These are phyloP conservation scores for Bombus waltoni DNA, from an alignment of 1,140 invertebrate species.

Conservation along the genomic window DNA sequence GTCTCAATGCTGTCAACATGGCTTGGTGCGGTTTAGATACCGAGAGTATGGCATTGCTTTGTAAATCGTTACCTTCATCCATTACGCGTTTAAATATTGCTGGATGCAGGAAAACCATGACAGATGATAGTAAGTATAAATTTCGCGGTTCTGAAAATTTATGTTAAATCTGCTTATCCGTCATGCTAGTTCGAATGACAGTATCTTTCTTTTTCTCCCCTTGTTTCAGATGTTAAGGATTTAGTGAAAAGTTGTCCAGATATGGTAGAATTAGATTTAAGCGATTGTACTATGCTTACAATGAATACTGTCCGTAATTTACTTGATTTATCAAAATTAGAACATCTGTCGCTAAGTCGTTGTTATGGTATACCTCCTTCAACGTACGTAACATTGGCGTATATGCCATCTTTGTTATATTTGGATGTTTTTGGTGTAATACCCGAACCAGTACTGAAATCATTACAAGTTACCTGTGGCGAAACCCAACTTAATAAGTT, in stretches of 20 bases:
- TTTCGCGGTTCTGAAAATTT: neutral
- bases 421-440: conserved; percentile 91
- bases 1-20: conserved; percentile 89
- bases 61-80: conserved; percentile 85
- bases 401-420: conserved; percentile 85
- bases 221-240: conserved; percentile 86
- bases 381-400: conserved; percentile 81
- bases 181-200: neutral
- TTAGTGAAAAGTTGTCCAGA: conserved; percentile 87
- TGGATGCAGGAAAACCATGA: conserved; percentile 89
- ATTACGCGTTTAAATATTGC: conserved; percentile 90
- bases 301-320: conserved; percentile 84
- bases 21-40: conserved; percentile 90
- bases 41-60: conserved; percentile 85
- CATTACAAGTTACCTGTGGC: conserved; percentile 83
- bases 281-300: conserved; percentile 91
- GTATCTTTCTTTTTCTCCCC: conserved; percentile 23
- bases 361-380: conserved; percentile 90
- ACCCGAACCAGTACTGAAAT: conserved; percentile 83
- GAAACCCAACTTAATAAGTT: conserved; percentile 87
- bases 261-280: conserved; percentile 92
- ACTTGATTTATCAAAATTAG: conserved; percentile 86
- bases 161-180: neutral
- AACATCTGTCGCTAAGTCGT: conserved; percentile 92
- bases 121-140: conserved; percentile 87